phyloP scores from a whole-genome alignment of 2,113 vertebrate species.

The Pelusios castaneus region DNA sequence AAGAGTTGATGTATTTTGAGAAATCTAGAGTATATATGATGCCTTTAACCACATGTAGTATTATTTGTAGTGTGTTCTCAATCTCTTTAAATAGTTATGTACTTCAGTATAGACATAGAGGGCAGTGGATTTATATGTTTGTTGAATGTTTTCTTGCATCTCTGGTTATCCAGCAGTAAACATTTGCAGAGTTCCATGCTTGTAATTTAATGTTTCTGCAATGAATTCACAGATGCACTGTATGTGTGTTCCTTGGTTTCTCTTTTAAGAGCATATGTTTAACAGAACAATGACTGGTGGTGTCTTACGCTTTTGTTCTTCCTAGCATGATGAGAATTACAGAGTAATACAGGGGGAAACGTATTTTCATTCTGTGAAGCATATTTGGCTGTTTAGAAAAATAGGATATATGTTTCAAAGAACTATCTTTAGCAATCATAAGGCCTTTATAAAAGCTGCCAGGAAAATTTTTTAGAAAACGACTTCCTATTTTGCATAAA shows the following conservation, averaged over 20 bases:
- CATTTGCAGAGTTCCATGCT: background rate
- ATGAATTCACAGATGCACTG: rapidly evolving
- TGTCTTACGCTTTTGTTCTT: conserved; percentile 46
- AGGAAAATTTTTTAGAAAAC: conserved; percentile 59
- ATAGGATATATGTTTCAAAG: conserved; percentile 45
- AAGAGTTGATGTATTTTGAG: background rate
- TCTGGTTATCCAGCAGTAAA: background rate
- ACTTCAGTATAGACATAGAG: background rate
- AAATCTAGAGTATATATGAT: background rate
- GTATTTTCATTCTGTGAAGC: conserved; percentile 45
- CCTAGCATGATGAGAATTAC: conserved; percentile 28
- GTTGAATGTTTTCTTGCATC: background rate
- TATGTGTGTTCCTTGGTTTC: rapidly evolving
- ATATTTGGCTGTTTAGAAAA: conserved; percentile 61
- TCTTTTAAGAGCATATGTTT: background rate
- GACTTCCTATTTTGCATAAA: conserved; percentile 62
- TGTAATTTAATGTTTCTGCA: background rate
- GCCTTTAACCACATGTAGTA: background rate
- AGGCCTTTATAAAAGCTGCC: conserved; percentile 50
- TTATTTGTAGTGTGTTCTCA: background rate
- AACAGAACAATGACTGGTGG: rapidly evolving
- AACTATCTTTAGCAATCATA: conserved; percentile 49
- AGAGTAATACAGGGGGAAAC: conserved; percentile 16
- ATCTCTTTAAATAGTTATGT: background rate
- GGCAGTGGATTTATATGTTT: background rate